Conservation (phyloP, 23 tunicate species). For the Halocynthia roretzi region DNA sequence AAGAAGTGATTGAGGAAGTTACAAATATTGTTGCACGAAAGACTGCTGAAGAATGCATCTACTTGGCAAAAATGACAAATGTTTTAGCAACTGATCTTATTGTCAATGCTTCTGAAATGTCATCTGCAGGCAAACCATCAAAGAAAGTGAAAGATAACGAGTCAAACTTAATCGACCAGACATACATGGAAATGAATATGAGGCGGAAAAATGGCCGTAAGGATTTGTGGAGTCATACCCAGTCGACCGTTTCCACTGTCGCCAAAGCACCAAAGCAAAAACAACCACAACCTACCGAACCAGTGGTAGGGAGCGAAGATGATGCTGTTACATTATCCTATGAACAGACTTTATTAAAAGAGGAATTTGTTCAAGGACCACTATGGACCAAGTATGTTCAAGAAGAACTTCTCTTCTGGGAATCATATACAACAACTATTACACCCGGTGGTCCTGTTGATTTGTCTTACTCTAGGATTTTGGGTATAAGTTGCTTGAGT, state of each 20-base stretch:
- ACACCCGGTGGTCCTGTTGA: constrained; percentile 22
- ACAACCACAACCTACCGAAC: constrained; percentile 13
- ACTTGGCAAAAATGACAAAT: constrained; percentile 13
- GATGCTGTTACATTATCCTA: constrained; percentile 42
- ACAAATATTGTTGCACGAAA: constrained; percentile 11
- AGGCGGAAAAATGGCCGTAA: constrained; percentile 18
- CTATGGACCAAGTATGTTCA: constrained; percentile 17
- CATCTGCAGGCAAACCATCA: constrained; percentile 18
- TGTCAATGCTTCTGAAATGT: constrained; percentile 7
- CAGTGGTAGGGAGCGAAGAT: constrained; percentile 25
- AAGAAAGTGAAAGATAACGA: constrained; percentile 4
- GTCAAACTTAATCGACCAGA: constrained; percentile 27
- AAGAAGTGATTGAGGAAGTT: constrained; percentile 26
- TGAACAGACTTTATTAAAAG: constrained; percentile 33
- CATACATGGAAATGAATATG: constrained; percentile 27
- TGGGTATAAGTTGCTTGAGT: constrained; percentile 32
- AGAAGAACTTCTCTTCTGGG: constrained; percentile 42
- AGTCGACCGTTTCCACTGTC: constrained; percentile 7
- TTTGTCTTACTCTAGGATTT: constrained; percentile 17
- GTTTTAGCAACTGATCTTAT: constrained; percentile 41
- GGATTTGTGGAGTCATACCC: constrained; percentile 52
- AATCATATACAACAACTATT: not conserved
- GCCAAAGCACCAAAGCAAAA: constrained; percentile 7
- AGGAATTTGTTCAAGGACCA: constrained; percentile 20
- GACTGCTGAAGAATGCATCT: constrained; percentile 31